Base-by-base conservation (phyloP, 1,140 invertebrate species). In the Manduca sexta region DNA sequence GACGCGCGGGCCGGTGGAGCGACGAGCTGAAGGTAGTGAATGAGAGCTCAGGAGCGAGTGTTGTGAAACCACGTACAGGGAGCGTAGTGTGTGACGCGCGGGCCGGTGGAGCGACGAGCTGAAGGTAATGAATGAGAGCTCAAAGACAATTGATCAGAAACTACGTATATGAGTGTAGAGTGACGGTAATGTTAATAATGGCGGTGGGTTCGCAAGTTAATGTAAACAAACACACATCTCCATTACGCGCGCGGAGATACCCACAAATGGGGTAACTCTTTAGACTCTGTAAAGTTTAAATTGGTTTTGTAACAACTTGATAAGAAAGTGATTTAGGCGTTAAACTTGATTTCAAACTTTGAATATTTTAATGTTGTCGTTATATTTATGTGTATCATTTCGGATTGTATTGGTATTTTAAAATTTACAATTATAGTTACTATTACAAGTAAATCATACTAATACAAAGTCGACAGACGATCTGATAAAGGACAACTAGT, bases 321-420 rank as follows among this genome's bases (percentile, higher is more conserved):
- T 43, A 43, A 43, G 41, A 43, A 29, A 43, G 26, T 43, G 41
- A 43, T 43, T 43, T 43, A 43, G 26, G 21, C 41, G n/a, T 15
- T 1, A 29, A 43, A 43, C 41, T 31, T 29, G 14, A 43, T 43
- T 30, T 43, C 30, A 30, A 14, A 43, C 26, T 43, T 43, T 29
- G 21, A 13, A 30, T 43, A 43, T 43, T 43, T 30, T 14, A 43
- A 35, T n/a, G 14, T 14, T 35, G 34, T 12, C 5, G 30, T 43
- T 14, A 30, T 43, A 31, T 30, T 43, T 31, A 14, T 2, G 12
- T 13, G 13, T 13, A 14, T 35, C 7, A n/a, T 14, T 35, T 12
- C n/a, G 34, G 11, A 13, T 1, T n/a, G 34, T 35, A 35, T n/a
- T 35, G 11, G 12, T 1, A 2, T 4, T 38, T 38, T 38, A 3